Conservation (phyloP, 2,113 vertebrate genomes). For the Mastomys natalensis region DNA sequence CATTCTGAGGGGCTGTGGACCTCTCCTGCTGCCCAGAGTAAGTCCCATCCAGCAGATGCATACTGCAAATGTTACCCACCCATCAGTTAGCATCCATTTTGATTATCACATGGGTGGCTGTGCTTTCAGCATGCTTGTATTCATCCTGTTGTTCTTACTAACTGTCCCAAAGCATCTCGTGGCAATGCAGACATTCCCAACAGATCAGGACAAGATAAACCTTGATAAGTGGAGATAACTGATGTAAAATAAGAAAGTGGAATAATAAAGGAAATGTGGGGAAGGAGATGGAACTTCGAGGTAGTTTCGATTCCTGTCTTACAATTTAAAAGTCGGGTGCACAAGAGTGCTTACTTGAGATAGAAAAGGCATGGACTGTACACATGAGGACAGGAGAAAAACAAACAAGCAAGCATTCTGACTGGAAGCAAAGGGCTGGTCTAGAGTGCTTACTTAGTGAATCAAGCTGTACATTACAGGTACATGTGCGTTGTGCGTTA, state of each 20-base stretch:
- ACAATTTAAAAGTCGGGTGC: not conserved
- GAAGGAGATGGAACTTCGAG: no score
- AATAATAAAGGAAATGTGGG: not conserved
- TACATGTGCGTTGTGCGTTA: rapidly evolving
- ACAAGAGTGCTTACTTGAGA: not conserved
- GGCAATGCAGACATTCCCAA: not conserved
- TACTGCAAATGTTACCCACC: not conserved
- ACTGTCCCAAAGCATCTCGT: not conserved
- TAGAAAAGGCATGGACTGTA: not conserved
- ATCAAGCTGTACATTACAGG: no score
- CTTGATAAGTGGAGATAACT: not conserved
- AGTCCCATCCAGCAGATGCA: not conserved
- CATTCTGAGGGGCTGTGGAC: not conserved
- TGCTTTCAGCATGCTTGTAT: not conserved
- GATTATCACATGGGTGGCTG: not conserved
- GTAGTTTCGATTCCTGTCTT: not conserved
- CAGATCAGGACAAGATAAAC: not conserved
- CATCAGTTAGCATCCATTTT: not conserved
- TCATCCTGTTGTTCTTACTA: not conserved
- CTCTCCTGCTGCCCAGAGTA: not conserved
- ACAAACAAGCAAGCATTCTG: not conserved
- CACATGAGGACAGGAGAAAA: not conserved
- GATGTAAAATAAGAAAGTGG: not conserved
- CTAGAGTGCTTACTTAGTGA: not conserved
- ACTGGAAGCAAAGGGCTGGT: not conserved